A percentile compares a stretch with the other conserved stretches of the same genome.
These are phyloP conservation scores for Rhodophaea formosa DNA, from an alignment of 2,888 invertebrate species.

Conservation along the genomic window DNA sequence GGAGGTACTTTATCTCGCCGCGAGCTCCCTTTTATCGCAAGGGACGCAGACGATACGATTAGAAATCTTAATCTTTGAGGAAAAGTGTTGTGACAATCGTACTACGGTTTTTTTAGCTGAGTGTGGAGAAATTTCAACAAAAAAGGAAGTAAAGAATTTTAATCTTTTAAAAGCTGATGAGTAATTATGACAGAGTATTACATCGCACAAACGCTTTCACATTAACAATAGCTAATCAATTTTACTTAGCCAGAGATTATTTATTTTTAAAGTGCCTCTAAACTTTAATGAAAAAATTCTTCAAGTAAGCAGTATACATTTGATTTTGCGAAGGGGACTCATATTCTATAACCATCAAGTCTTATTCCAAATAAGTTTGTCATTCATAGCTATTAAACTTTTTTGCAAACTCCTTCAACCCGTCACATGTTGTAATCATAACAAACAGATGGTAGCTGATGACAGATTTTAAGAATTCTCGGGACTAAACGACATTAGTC, in stretches of 20 bases:
- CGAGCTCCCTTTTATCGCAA: conserved; percentile 59
- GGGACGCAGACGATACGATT: conserved; percentile 61
- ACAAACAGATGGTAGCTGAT: conserved; percentile 41
- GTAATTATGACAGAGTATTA: no score
- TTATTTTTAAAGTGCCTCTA: no score
- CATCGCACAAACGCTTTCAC: no score
- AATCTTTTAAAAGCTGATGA: no score
- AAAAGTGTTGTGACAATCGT: conserved; percentile 37
- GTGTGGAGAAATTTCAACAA: background rate
- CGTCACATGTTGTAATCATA: conserved; percentile 22
- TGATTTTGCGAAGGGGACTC: no score
- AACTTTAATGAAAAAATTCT: no score
- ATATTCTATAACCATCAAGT: no score
- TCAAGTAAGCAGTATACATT: no score
- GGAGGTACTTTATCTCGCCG: conserved; percentile 71
- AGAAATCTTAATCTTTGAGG: conserved; percentile 66
- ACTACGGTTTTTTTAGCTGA: conserved; percentile 34
- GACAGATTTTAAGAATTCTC: conserved; percentile 40
- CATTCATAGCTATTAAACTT: background rate
- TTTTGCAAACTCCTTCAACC: conserved; percentile 20
- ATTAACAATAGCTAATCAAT: no score
- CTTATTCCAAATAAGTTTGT: background rate
- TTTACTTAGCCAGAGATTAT: no score
- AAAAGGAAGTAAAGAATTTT: background rate
- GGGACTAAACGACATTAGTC: conserved; percentile 7